phyloP scores from a whole-genome alignment of 1,140 invertebrate species.

The Neodiprion lecontei region DNA sequence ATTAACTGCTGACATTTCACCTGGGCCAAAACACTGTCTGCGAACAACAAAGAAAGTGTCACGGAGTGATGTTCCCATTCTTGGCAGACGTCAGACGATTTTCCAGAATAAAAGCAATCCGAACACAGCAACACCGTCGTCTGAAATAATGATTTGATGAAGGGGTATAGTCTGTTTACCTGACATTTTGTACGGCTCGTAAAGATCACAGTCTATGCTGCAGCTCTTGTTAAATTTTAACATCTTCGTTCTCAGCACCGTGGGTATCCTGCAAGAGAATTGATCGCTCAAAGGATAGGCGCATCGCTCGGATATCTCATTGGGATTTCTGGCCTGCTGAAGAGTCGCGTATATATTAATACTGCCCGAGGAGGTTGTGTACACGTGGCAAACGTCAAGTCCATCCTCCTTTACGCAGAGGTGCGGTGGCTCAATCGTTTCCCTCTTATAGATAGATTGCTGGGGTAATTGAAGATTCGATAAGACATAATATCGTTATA shows the following conservation, averaged over 20 bases:
- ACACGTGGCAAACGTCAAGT: conserved; percentile 66
- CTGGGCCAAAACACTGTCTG: conserved; percentile 67
- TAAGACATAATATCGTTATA: too few species aligned
- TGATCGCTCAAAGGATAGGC: conserved; percentile 64
- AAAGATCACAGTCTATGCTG: conserved; percentile 71
- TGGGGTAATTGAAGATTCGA: too few species aligned
- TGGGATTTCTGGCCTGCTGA: conserved; percentile 53
- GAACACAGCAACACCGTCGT: too few species aligned
- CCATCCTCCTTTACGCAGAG: conserved; percentile 64
- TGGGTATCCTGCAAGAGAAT: conserved; percentile 66
- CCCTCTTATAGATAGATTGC: conserved; percentile 16
- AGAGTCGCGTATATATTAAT: conserved; percentile 64
- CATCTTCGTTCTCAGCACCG: conserved; percentile 49
- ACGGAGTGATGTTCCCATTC: neutral
- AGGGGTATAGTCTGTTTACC: conserved; percentile 30
- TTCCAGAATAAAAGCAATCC: neutral
- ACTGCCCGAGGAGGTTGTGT: conserved; percentile 64
- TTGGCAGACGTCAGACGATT: neutral
- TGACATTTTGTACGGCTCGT: conserved; percentile 70
- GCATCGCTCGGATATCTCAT: conserved; percentile 61
- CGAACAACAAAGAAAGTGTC: conserved; percentile 27
- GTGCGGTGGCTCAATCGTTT: conserved; percentile 63
- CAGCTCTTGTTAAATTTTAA: conserved; percentile 57
- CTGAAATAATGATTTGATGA: neutral
- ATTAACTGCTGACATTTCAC: conserved; percentile 68